phyloP scores from a whole-genome alignment of 2,113 vertebrate genomes.

The Ascaphus truei region DNA sequence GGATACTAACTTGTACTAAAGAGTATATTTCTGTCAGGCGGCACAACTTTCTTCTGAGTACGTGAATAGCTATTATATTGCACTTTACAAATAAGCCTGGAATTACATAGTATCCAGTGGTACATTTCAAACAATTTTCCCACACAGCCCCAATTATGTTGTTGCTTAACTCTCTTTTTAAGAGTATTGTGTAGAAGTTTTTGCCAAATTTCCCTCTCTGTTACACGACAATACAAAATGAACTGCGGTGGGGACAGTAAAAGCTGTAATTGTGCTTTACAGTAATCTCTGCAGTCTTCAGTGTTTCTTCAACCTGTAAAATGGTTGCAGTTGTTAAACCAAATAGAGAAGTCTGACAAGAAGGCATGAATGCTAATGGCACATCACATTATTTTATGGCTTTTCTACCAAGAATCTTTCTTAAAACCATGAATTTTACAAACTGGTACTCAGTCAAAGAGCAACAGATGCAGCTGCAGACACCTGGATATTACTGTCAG shows the following conservation, averaged over 20 bases:
- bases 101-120: slow-evolving; percentile 54
- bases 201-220: slow-evolving; percentile 50
- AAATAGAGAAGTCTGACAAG: background rate
- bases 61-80: slow-evolving; percentile 48
- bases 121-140: slow-evolving; percentile 50
- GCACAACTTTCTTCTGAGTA: slow-evolving; percentile 46
- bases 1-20: background rate
- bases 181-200: slow-evolving; percentile 42
- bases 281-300: background rate
- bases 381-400: background rate
- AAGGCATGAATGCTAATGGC: background rate
- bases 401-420: background rate
- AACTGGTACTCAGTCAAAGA: background rate
- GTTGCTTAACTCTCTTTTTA: slow-evolving; percentile 41
- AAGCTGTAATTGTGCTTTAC: slow-evolving; percentile 43
- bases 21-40: slow-evolving; percentile 21
- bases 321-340: background rate
- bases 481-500: too few relatives aligned
- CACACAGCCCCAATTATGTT: slow-evolving; percentile 45
- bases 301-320: background rate
- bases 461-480: too few relatives aligned
- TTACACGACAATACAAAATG: slow-evolving; percentile 55
- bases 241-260: slow-evolving; percentile 37
- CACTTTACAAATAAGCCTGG: slow-evolving; percentile 48
- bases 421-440: background rate